Conservation (phyloP, 2,113 vertebrate genomes). For the Cyphotilapia sp. region DNA sequence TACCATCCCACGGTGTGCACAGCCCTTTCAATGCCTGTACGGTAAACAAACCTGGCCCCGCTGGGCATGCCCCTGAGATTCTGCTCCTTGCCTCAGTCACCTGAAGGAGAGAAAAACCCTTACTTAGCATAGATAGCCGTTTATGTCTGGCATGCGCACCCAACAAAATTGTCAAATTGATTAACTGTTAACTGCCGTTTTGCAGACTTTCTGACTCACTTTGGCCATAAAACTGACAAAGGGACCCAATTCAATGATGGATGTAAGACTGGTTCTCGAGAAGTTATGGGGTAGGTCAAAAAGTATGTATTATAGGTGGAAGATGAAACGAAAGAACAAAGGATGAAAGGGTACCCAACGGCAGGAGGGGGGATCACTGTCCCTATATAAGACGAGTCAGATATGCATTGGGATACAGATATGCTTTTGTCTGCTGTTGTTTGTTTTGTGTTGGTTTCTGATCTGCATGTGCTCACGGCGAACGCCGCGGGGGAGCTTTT, state of each 20-base stretch:
- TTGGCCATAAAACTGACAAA: background rate
- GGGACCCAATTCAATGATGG: background rate
- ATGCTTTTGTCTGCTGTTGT: background rate
- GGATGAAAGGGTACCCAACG: rapidly evolving
- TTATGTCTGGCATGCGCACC: background rate
- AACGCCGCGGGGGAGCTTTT: background rate
- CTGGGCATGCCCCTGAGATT: background rate
- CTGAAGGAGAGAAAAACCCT: background rate
- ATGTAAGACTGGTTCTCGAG: background rate
- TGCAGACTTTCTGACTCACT: background rate
- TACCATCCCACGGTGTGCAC: rapidly evolving
- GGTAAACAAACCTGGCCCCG: background rate
- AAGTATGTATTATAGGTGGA: rapidly evolving
- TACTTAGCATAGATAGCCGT: background rate
- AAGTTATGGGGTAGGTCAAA: background rate
- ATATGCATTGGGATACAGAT: background rate
- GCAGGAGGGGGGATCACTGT: background rate
- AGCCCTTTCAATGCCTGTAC: background rate
- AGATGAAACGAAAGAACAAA: background rate
- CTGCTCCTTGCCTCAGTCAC: background rate
- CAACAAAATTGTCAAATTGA: background rate
- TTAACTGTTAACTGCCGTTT: background rate
- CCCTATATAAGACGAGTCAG: background rate
- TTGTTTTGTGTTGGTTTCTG: background rate
- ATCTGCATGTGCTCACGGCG: rapidly evolving